Evolutionary conservation across 2,113 vertebrate genomes (phyloP).

Genomic region (Gambusia affinis): DNA sequence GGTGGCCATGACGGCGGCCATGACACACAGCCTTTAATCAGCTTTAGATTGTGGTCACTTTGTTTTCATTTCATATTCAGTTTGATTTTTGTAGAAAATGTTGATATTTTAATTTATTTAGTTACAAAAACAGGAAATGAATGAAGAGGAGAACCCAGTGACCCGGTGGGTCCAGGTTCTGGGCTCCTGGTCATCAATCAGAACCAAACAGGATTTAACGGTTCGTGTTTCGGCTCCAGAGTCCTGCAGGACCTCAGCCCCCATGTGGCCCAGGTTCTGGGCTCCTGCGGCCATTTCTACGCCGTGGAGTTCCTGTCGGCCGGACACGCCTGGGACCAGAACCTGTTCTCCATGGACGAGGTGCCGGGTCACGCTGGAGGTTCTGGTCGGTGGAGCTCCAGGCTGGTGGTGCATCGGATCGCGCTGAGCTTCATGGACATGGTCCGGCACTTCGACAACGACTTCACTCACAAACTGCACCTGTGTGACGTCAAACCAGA

Average conservation of each 20-base stretch:
- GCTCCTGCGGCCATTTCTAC: constrained; percentile 97
- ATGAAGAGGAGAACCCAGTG: too few species aligned
- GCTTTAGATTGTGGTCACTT: too few species aligned
- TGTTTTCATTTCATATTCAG: too few species aligned
- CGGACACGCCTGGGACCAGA: constrained; percentile 88
- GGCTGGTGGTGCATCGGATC: constrained; percentile 80
- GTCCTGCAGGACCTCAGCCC: constrained; percentile 90
- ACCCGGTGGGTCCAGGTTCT: too few species aligned
- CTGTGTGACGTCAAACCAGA: constrained; percentile 97
- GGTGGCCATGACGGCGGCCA: too few species aligned
- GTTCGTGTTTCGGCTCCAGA: constrained; percentile 22
- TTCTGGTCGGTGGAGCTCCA: constrained; percentile 41
- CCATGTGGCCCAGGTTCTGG: constrained; percentile 89
- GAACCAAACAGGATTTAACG: too few species aligned
- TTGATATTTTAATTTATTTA: too few species aligned
- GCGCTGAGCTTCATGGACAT: constrained; percentile 96
- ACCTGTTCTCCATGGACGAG: constrained; percentile 89
- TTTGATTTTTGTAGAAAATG: too few species aligned
- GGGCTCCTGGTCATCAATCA: too few species aligned
- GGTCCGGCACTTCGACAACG: constrained; percentile 92
- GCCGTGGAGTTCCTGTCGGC: constrained; percentile 92
- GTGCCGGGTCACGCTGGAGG: constrained; percentile 20
- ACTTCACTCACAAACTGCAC: constrained; percentile 93
- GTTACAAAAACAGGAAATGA: too few species aligned
- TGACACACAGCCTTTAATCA: too few species aligned